Base-by-base conservation (phyloP, 2,797 vertebrate genomes). In the Distichodus sexfasciatus region DNA sequence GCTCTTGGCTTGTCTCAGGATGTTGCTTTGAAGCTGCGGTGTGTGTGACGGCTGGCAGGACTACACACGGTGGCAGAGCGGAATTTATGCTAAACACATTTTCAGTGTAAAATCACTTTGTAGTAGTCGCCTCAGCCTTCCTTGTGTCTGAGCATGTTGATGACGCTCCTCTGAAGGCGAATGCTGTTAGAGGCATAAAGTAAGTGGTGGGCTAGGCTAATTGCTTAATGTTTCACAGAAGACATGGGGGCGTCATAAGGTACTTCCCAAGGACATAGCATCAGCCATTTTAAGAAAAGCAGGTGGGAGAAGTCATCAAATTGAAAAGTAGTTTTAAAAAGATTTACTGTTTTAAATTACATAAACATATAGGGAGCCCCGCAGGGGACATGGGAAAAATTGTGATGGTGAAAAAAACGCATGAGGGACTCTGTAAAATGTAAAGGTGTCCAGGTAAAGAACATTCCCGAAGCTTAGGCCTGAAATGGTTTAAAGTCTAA, bases 81-180 rank as follows among this genome's bases (percentile, higher is more conserved):
- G 84, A 79, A 82, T 75, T 78, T 76, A 81, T 78, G 75, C 78
- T 38, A 75, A 79, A 82, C 80, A 72, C 73, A 62, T 86, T 87
- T 84, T 65, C 84, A 83, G 83, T 85, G 81, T 82, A 82, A 86
- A 88, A 89, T 86, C 86, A 88, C 85, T 90, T 90, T 91, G 87
- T 86, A 85, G 85, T 83, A 75, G 44, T 33, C 48, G 44, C 72
- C 38, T 58, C 64, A 19, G 62, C 58, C 46, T 76, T 70, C 62
- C 62, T 62, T 11, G 66, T 76, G 73, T 60, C 66, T 65, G 54
- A 53, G 46, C 58, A 43, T 57, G 62, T 40, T 15, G 53, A 66
- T 41, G 62, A 68, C 47, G 38, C 69, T 40, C 15, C 24, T 69
- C 47, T 38, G 66, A 75, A 72, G 29, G 55, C 44, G 48, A 70